phyloP scores from a whole-genome alignment of 2,113 vertebrate genomes.

The Peromyscus californicus region DNA sequence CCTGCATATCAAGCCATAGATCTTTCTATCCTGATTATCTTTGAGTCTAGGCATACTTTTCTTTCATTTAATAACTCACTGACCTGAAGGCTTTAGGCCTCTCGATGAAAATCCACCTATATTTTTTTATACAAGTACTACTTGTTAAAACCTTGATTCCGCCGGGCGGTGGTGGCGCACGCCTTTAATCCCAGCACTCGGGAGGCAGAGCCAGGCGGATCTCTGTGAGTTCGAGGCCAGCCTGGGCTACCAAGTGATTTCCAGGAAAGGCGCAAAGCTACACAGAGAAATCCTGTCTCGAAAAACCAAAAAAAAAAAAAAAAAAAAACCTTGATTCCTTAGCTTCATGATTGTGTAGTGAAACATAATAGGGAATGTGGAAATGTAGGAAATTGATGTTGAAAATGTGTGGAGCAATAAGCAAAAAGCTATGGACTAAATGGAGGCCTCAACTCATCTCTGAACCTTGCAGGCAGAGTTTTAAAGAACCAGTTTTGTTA shows the following conservation, averaged over 20 bases:
- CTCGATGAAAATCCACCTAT: background rate
- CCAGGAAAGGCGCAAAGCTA: too few species aligned
- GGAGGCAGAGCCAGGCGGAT: too few species aligned
- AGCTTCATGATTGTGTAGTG: background rate
- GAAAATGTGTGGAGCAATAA: background rate
- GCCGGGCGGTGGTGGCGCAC: too few species aligned
- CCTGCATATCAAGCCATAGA: background rate
- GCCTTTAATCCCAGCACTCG: too few species aligned
- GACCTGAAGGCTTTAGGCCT: background rate
- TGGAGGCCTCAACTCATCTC: background rate
- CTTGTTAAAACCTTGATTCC: background rate
- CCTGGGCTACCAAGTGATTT: too few species aligned
- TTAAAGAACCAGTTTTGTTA: background rate
- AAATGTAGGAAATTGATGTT: background rate
- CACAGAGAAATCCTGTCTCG: too few species aligned
- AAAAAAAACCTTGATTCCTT: background rate
- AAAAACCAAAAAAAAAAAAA: too few species aligned
- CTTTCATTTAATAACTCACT: background rate
- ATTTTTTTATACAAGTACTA: background rate
- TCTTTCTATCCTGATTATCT: background rate
- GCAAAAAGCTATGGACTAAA: background rate
- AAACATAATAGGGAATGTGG: background rate
- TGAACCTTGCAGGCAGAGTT: rapidly evolving
- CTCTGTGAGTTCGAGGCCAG: too few species aligned
- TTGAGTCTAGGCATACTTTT: background rate